phyloP scores from a whole-genome alignment of 2,113 vertebrate genomes.

The Numenius arquata region DNA sequence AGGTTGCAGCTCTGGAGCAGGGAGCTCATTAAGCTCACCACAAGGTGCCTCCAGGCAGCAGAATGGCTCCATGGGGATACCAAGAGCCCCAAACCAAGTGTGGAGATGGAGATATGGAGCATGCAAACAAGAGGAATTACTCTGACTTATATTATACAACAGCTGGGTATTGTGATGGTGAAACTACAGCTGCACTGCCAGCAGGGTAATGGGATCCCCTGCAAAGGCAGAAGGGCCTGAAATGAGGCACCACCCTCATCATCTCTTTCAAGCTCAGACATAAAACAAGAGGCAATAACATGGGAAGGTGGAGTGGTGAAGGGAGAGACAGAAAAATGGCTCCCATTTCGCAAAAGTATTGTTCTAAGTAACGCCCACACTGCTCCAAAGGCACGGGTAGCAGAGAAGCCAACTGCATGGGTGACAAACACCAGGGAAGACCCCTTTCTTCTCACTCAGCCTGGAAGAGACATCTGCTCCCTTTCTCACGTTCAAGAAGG shows the following conservation, averaged over 20 bases:
- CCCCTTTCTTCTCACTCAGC: neutral
- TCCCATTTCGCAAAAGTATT: neutral
- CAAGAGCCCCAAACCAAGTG: neutral
- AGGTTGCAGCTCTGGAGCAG: neutral
- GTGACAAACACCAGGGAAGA: neutral
- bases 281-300: neutral
- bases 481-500: neutral
- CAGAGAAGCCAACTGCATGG: neutral
- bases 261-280: neutral
- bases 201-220: neutral
- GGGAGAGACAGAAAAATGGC: neutral
- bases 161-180: neutral
- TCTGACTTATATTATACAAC: neutral
- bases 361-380: neutral
- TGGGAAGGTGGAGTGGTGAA: neutral
- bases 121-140: neutral
- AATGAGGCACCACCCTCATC: neutral
- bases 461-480: neutral
- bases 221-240: neutral
- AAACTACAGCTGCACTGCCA: neutral
- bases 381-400: neutral
- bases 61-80: rapidly evolving
- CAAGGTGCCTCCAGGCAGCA: neutral
- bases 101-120: neutral
- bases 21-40: neutral